Evolutionary conservation across 2,113 vertebrate genomes (phyloP).

Genomic region (Pao palembangensis): DNA sequence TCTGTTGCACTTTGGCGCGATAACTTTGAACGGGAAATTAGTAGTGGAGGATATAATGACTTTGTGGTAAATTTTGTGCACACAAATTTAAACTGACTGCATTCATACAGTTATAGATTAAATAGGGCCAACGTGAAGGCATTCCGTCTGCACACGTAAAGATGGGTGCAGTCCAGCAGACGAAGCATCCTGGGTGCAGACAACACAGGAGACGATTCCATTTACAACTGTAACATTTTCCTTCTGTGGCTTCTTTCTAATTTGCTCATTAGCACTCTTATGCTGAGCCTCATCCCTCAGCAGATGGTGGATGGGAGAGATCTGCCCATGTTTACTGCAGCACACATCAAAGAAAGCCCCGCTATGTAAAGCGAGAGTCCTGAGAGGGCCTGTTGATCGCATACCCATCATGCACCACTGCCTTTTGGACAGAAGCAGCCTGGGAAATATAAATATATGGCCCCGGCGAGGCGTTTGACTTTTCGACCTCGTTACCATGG

Average conservation of each 20-base stretch:
- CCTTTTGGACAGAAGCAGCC: constrained; percentile 50
- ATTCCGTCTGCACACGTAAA: background rate
- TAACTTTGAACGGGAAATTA: background rate
- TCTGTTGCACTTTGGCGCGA: constrained; percentile 2
- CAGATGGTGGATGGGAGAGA: constrained; percentile 62
- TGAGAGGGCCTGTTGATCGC: constrained; percentile 57
- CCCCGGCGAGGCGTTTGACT: constrained; percentile 6
- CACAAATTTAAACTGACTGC: too few relatives aligned
- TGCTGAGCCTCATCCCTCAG: constrained; percentile 59
- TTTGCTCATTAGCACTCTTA: constrained; percentile 77
- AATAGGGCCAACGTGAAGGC: background rate
- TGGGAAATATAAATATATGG: constrained; percentile 16
- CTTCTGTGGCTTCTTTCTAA: constrained; percentile 71
- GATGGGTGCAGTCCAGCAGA: background rate
- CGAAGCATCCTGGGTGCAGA: background rate
- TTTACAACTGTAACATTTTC: constrained; percentile 73
- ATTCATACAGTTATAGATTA: background rate
- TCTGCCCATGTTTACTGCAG: constrained; percentile 71
- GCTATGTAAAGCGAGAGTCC: constrained; percentile 55
- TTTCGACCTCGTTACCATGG: background rate
- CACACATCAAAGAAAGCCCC: constrained; percentile 68
- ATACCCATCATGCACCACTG: constrained; percentile 61
- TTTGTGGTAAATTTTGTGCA: constrained; percentile 13
- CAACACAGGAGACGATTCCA: constrained; percentile 56
- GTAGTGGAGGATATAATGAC: constrained; percentile 4